Evolutionary conservation across 1,140 invertebrate species (phyloP), one percentile per base, ranked within the genome.

Genomic region (Neodiprion lecontei): DNA sequence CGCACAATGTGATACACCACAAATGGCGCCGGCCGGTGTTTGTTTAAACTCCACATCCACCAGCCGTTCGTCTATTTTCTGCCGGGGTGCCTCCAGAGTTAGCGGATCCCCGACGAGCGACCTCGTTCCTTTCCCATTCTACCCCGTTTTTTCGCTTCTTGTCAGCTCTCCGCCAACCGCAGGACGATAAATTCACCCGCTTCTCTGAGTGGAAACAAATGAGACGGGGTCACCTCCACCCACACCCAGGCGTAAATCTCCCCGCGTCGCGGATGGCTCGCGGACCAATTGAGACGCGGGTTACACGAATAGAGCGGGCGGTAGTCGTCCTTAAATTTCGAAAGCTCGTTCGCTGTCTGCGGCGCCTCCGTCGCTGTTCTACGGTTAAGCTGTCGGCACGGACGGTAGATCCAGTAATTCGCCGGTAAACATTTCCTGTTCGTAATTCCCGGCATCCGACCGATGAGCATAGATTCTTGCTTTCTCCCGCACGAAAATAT

Each of bases 381-480:
- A 17, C 53, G 53, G 53, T 61, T 61, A 61, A 61, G 53, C 53
- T 61, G 53, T 61, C 53, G 53, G 11, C 53, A 17, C 11, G 11
- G 53, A 17, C 3, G n/a, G 11, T 12, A 61, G 53, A 61, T 61
- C 53, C 53, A 61, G 53, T 61, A 61, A 61, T 61, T 61, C 53
- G 53, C 53, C n/a, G 53, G 53, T 61, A 61, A 61, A 61, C 53
- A 61, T 61, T 61, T 61, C 53, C 53, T 61, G 53, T 61, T 40
- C n/a, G n/a, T 61, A 40, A 40, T 61, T 61, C 53, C n/a, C 53
- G 11, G 11, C 53, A 61, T 61, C 11, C 53, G 53, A 17, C 28
- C 28, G 28, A 40, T 40, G 28, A 40, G 28, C 28, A 40, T 40
- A 40, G 1, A 40, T 40, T 5, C 28, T 40, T 40, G 28, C 5